A percentile compares a stretch with the other conserved stretches of the same genome.
Conservation (phyloP, 2,113 vertebrate genomes). For the Lepus americanus region DNA sequence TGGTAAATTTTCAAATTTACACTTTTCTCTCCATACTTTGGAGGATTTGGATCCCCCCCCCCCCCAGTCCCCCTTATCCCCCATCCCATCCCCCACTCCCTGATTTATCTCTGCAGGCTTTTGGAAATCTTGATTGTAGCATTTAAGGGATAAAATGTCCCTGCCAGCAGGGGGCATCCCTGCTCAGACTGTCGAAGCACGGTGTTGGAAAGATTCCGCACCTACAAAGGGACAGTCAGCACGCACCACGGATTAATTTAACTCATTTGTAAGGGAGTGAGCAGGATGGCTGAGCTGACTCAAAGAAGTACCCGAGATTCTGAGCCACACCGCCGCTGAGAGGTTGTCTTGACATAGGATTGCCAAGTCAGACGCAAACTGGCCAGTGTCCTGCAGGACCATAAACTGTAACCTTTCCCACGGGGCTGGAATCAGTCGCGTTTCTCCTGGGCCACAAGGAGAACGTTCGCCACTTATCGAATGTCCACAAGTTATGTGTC, state of each 20-base stretch:
- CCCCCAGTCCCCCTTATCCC: too few species aligned
- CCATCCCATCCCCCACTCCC: too few species aligned
- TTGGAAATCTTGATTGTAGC: neutral
- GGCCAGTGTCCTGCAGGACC: neutral
- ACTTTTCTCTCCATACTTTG: neutral
- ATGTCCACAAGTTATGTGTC: conserved; percentile 10
- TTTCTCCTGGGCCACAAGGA: neutral
- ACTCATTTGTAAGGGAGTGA: neutral
- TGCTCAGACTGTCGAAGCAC: neutral
- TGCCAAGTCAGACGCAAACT: neutral
- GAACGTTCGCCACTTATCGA: neutral
- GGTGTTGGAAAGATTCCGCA: neutral
- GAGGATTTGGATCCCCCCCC: neutral
- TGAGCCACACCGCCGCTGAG: neutral
- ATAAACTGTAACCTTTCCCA: neutral
- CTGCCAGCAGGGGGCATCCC: conserved; percentile 22
- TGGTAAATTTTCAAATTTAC: neutral
- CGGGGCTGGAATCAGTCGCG: neutral
- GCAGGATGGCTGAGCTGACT: neutral
- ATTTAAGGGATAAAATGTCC: too few species aligned
- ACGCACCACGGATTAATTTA: neutral
- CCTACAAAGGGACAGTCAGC: neutral
- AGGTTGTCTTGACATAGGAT: neutral
- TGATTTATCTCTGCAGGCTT: neutral
- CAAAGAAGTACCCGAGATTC: neutral